A percentile compares a stretch with the other conserved stretches of the same genome.
Evolutionary conservation across 2,797 vertebrate genomes (phyloP).

Genomic region (Decapterus maruadsi): DNA sequence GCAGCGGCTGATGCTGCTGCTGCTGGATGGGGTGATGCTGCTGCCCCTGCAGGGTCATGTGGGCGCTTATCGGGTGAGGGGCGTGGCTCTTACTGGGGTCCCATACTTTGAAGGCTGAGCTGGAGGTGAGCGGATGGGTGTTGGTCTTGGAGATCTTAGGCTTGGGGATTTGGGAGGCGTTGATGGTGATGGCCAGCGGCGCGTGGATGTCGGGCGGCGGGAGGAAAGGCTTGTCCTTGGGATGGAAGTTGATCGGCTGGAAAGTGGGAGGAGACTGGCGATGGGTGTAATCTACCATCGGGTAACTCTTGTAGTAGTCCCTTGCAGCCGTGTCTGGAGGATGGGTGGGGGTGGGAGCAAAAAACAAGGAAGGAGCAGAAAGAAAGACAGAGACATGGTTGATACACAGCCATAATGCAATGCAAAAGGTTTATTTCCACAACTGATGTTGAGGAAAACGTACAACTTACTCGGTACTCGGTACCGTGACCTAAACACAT

Average conservation of each 20-base stretch:
- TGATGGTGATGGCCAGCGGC: conserved; percentile 87
- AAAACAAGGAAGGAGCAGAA: conserved; percentile 10
- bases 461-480: not conserved
- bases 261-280: conserved; percentile 86
- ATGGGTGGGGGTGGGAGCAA: not conserved
- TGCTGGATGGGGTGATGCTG: conserved; percentile 74
- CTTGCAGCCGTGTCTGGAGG: conserved; percentile 84
- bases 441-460: not conserved
- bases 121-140: conserved; percentile 82
- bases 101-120: conserved; percentile 85
- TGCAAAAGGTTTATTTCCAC: not conserved
- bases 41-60: conserved; percentile 74
- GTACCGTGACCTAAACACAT: too few species aligned
- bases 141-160: conserved; percentile 90
- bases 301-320: conserved; percentile 92
- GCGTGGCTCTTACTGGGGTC: conserved; percentile 84
- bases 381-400: conserved; percentile 31
- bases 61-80: conserved; percentile 77
- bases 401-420: not conserved
- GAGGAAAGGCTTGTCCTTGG: conserved; percentile 86
- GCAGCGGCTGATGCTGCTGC: conserved; percentile 74
- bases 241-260: conserved; percentile 85
- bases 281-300: conserved; percentile 84
- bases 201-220: conserved; percentile 87
- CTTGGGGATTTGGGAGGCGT: conserved; percentile 85